Percentiles rank a stretch among this genome's conserved stretches.
phyloP scores from a whole-genome alignment of 1,140 invertebrate genomes.

The Calliphora vicina region DNA sequence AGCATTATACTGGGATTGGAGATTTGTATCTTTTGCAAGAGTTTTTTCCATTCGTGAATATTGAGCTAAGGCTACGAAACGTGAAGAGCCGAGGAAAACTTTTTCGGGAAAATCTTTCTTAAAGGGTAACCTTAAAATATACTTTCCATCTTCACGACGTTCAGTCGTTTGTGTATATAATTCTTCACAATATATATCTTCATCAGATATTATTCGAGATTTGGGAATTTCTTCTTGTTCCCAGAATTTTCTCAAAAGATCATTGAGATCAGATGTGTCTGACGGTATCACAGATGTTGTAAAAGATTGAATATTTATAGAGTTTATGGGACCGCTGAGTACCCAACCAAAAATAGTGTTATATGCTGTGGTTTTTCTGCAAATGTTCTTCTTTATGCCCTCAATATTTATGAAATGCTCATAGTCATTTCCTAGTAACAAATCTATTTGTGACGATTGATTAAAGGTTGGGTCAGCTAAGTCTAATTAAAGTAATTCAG shows the following conservation, averaged over 20 bases:
- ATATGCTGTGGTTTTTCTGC: not conserved
- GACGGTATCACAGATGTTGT: not conserved
- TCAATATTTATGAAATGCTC: not conserved
- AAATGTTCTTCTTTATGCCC: not conserved
- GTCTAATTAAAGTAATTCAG: not conserved
- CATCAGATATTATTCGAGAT: not conserved
- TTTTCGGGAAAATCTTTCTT: too few relatives aligned
- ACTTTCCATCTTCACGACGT: not conserved
- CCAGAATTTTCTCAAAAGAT: slow-evolving; percentile 18
- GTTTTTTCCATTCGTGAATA: slow-evolving; percentile 7
- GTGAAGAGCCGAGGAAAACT: not conserved
- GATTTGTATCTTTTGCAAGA: not conserved
- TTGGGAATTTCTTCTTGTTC: not conserved
- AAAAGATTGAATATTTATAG: not conserved
- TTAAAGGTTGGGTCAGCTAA: not conserved
- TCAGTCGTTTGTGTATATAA: not conserved
- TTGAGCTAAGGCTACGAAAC: not conserved
- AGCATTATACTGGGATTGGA: not conserved
- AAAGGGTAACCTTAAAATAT: not conserved
- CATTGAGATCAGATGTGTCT: not conserved
- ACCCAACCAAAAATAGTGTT: slow-evolving; percentile 17
- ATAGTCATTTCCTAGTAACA: not conserved
- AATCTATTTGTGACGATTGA: not conserved
- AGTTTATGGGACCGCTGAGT: not conserved
- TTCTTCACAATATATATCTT: not conserved